Base-by-base conservation (phyloP, 2,888 invertebrate genomes). In the Kryphioiulus occultus region DNA sequence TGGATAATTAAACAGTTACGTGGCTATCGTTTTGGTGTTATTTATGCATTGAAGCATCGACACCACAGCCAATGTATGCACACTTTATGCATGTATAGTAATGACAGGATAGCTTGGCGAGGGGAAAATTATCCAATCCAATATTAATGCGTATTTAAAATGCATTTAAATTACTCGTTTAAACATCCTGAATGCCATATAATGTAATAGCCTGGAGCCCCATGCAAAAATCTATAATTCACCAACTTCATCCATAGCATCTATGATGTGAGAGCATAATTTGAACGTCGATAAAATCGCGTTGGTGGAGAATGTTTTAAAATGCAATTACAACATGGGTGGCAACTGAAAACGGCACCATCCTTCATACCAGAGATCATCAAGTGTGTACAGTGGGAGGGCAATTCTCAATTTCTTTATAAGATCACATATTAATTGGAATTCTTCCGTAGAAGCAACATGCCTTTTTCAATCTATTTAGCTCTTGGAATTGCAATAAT, bases 91-190 rank as follows among this genome's bases (percentile, higher is more conserved):
- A 26, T 26, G 53, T 17, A 53, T 53, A 53, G 19, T 17, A 53
- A 53, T 53, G 53, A 26, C 19, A 59, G 59, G 5, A 59, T 7
- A 59, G 59, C 59, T n/a, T 4, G 5, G 59, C 59, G 19, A 19
- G 59, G n/a, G 9, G 68, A 0, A 68, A 68, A 68, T 68, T 68
- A 68, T 26, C 22, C 12, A 26, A 68, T 68, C 68, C 68, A 22
- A 68, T 10, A 68, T 68, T 68, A 68, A 68, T 68, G 68, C 68
- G 9, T 26, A 68, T 68, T 68, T 68, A 68, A 68, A 68, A 68
- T 68, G 68, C 68, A 68, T 68, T 68, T 68, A 68, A 68, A 68
- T 68, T 68, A 68, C 68, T 26, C 68, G 68, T 68, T 68, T 68
- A 68, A 68, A 68, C 26, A 68, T 26, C 22, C 12, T 9, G 22